Percentiles rank a stretch among this genome's conserved stretches.
These are phyloP conservation scores for Picathartes gymnocephalus DNA, from an alignment of 2,113 vertebrate genomes.

Conservation along the genomic window DNA sequence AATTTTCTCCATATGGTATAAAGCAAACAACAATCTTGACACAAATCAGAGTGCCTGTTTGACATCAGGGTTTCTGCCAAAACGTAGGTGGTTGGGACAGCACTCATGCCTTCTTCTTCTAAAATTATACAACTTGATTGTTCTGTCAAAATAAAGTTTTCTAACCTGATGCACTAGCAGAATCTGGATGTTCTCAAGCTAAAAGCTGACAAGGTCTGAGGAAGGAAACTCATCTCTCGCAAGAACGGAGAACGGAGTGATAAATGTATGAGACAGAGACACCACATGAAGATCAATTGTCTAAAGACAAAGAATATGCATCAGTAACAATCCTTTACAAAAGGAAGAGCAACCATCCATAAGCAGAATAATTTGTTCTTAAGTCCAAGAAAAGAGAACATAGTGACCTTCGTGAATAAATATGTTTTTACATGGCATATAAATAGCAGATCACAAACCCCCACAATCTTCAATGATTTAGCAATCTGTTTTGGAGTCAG, in stretches of 20 bases:
- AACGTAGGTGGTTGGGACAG: not conserved
- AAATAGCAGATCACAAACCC: not conserved
- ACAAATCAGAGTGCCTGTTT: not conserved
- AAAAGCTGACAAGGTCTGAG: not conserved
- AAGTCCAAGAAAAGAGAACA: not conserved
- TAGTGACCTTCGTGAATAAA: not conserved
- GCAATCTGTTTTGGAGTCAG: not conserved
- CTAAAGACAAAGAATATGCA: not conserved
- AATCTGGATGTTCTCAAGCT: not conserved
- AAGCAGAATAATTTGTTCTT: not conserved
- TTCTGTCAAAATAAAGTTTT: conserved; percentile 40
- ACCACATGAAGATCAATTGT: not conserved
- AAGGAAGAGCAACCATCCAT: not conserved
- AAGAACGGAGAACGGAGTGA: not conserved
- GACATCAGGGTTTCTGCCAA: conserved; percentile 33
- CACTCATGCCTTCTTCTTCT: not conserved
- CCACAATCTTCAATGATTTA: not conserved
- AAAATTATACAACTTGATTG: conserved; percentile 1
- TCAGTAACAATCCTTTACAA: not conserved
- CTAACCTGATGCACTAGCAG: not conserved
- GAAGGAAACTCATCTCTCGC: not conserved
- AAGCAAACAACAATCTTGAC: conserved; percentile 4
- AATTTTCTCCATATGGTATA: conserved; percentile 12
- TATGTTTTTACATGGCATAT: not conserved
- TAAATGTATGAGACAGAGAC: not conserved